Conservation (phyloP, 1,140 invertebrate genomes). For the Drosophila kohkoa region DNA sequence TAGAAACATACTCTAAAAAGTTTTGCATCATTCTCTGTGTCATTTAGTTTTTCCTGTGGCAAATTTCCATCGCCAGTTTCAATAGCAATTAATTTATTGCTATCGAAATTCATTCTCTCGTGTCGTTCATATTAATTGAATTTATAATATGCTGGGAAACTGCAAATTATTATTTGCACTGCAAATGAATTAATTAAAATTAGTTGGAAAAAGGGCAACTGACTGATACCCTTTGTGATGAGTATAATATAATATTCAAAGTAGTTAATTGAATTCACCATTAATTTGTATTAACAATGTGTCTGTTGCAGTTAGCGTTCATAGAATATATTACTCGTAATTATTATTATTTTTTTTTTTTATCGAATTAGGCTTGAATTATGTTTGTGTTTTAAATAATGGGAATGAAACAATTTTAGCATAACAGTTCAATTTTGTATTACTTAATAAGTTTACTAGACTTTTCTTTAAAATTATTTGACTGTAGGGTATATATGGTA, state of each 20-base stretch:
- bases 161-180: background rate
- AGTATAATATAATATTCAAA: too few species aligned
- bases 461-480: background rate
- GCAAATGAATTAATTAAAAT: slow-evolving; percentile 6
- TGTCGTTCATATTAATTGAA: slow-evolving; percentile 1
- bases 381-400: too few species aligned
- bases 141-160: background rate
- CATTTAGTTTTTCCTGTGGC: background rate
- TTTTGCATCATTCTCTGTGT: too few species aligned
- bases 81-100: background rate
- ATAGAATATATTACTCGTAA: too few species aligned
- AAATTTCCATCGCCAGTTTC: background rate
- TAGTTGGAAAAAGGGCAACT: background rate
- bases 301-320: too few species aligned
- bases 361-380: too few species aligned
- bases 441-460: background rate
- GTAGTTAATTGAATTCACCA: too few species aligned
- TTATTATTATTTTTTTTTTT: too few species aligned
- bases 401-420: too few species aligned
- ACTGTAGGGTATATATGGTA: background rate
- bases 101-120: background rate
- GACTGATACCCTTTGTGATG: background rate
- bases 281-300: too few species aligned
- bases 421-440: too few species aligned
- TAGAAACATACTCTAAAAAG: too few species aligned